Conservation (phyloP, 2,113 vertebrate genomes). For the Cygnus buccinator region DNA sequence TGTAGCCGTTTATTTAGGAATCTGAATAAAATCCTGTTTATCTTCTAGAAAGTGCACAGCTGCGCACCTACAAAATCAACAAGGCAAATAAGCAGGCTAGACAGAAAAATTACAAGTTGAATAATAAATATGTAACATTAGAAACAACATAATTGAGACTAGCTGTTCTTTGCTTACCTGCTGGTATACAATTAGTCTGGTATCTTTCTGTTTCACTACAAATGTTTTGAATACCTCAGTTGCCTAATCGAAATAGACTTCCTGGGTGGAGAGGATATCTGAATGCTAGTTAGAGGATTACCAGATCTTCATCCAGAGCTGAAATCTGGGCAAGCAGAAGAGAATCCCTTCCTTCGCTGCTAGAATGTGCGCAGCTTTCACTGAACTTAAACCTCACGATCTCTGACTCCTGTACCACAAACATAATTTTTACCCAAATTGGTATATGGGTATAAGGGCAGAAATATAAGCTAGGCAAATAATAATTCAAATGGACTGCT, state of each 20-base stretch:
- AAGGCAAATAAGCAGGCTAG: not conserved
- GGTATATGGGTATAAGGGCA: not conserved
- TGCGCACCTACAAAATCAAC: not conserved
- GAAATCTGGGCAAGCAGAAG: not conserved
- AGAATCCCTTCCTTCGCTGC: not conserved
- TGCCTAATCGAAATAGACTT: not conserved
- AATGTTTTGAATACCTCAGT: not conserved
- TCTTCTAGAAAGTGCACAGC: not conserved
- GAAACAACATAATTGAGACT: not conserved
- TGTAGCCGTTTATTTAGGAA: not conserved
- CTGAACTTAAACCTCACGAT: not conserved
- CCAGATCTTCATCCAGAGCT: not conserved
- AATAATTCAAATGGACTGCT: not conserved
- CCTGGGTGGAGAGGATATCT: not conserved
- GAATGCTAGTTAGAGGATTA: not conserved
- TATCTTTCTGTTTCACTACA: not conserved
- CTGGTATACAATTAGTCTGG: not conserved
- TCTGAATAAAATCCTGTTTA: not conserved
- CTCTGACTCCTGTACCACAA: not conserved
- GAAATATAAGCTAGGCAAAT: not conserved
- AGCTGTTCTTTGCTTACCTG: not conserved
- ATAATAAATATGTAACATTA: not conserved
- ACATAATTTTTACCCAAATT: not conserved
- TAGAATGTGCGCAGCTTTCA: not conserved
- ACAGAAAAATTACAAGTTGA: not conserved